Evolutionary conservation across 1,140 invertebrate genomes (phyloP).

Genomic region (Calosoma granatense): DNA sequence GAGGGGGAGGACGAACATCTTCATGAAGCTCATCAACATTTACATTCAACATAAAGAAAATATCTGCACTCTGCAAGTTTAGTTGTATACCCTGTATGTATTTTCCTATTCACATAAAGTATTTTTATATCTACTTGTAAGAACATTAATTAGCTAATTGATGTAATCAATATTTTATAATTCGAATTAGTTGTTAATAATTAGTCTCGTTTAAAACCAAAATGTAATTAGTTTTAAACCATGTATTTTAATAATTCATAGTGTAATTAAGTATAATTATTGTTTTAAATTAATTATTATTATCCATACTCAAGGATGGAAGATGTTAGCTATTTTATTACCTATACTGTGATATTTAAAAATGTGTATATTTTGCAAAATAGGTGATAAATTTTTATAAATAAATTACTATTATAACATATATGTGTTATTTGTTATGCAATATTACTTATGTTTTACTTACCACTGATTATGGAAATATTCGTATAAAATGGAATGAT

Average conservation of each 20-base stretch:
- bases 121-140: neutral
- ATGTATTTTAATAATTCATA: too few relatives aligned
- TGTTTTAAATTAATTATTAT: too few relatives aligned
- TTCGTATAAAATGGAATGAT: too few relatives aligned
- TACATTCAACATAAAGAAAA: slow-evolving; percentile 9
- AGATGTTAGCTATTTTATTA: neutral
- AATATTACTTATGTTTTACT: too few relatives aligned
- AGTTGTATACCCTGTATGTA: neutral
- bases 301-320: too few relatives aligned
- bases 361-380: neutral
- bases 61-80: neutral
- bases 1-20: slow-evolving; percentile 6
- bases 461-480: too few relatives aligned
- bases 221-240: neutral
- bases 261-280: too few relatives aligned
- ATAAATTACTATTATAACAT: slow-evolving; percentile 2
- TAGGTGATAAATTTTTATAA: slow-evolving; percentile 1
- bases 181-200: too few relatives aligned
- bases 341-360: slow-evolving; percentile 7
- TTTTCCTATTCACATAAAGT: neutral
- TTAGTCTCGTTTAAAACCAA: too few relatives aligned
- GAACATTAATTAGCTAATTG: too few relatives aligned
- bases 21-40: slow-evolving; percentile 13
- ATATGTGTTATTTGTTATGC: too few relatives aligned
- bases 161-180: too few relatives aligned